Conservation (phyloP, 2,888 invertebrate species). For the Epinotia brunnichana region DNA sequence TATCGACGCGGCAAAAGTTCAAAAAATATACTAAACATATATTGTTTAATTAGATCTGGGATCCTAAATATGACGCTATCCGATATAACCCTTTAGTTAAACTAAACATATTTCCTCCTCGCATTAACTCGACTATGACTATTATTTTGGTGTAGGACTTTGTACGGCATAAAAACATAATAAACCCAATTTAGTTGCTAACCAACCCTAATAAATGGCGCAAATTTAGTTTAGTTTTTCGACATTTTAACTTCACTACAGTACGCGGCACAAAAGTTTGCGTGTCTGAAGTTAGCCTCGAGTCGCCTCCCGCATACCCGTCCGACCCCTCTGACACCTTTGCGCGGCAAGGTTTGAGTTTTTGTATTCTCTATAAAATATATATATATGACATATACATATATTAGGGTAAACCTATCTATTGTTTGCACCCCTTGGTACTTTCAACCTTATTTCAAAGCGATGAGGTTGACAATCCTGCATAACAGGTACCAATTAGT, state of each 20-base stretch:
- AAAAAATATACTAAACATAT: too few species aligned
- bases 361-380: too few species aligned
- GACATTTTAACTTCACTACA: not conserved
- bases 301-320: too few species aligned
- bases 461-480: not conserved
- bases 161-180: conserved; percentile 9
- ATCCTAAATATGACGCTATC: not conserved
- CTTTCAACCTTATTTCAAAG: too few species aligned
- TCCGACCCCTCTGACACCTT: too few species aligned
- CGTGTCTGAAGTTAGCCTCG: too few species aligned
- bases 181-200: conserved; percentile 25
- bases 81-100: conserved; percentile 1
- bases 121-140: conserved; percentile 14
- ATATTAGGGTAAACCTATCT: too few species aligned
- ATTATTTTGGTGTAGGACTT: conserved; percentile 26
- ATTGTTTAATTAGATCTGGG: not conserved
- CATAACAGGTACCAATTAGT: not conserved
- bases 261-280: too few species aligned
- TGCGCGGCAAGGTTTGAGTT: not conserved
- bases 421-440: too few species aligned
- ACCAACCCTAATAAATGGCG: conserved; percentile 4
- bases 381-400: too few species aligned
- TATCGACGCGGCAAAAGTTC: too few species aligned
- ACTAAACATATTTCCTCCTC: conserved; percentile 18
- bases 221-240: not conserved